Evolutionary conservation across 2,113 vertebrate species (phyloP), one percentile per base, ranked within the genome.

Genomic region (Bufo bufo): DNA sequence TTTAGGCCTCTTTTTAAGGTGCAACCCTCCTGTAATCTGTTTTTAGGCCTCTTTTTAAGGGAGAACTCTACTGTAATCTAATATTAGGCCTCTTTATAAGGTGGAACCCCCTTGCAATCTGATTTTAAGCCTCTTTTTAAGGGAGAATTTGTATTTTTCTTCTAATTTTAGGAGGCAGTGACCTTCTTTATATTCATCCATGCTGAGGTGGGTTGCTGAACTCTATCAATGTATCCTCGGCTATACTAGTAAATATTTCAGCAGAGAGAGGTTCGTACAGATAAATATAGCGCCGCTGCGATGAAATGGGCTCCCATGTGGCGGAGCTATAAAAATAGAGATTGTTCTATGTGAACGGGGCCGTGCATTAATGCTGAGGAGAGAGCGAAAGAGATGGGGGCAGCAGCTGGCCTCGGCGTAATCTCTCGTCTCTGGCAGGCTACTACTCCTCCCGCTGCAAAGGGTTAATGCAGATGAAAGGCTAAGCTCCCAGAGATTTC

Each of bases 401-500:
- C 20, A 86, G 61, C 85, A 86, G 85, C 85, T 86, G 85, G 85
- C 66, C 75, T 50, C 16, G 0, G 20, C 0, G 20, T 86, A 86
- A 86, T 86, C 84, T 77, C 69, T 47, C 77, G 10, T 19, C 33
- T 33, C 33, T 33, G 33, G 33, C 50, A 43, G 4, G 3, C 47
- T 16, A 50, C 52, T 19, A 63, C 69, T 16, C 8, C 12, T 10
- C 33, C 20, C 56, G 3, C 23, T 77, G n/a, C 23, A 43, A 90
- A 2, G 0, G 1, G 89, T 91, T 91, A 89, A 90, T 91, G 86
- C 65, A 88, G 91, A 89, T 86, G 63, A 89, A 91, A 90, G 89
- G 87, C 90, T 92, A 77, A 90, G 88, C 87, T 85, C 52, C 78
- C 43, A 58, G 86, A 88, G 91, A 90, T 91, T 93, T 93, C 80